A percentile compares a stretch with the other conserved stretches of the same genome.
These are phyloP conservation scores for Callinectes sapidus DNA, from an alignment of 2,888 invertebrate species.

Conservation along the genomic window DNA sequence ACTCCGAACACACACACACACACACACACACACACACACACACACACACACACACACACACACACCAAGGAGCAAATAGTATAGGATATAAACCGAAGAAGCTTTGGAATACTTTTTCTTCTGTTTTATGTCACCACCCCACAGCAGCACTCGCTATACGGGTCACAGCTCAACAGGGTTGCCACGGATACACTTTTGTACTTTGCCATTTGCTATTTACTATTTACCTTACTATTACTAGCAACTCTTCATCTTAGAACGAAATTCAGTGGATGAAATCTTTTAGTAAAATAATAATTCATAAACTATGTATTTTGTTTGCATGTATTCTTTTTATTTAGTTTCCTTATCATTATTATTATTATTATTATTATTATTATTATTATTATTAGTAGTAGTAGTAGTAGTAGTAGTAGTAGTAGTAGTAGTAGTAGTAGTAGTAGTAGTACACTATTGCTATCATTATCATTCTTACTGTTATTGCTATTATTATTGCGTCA, in stretches of 20 bases:
- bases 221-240: background rate
- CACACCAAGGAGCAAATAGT: too few relatives aligned
- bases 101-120: too few relatives aligned
- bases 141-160: background rate
- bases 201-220: background rate
- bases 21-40: background rate
- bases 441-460: too few relatives aligned
- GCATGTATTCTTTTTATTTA: too few relatives aligned
- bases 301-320: too few relatives aligned
- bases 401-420: too few relatives aligned
- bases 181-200: background rate
- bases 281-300: background rate
- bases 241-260: background rate
- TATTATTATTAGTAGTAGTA: background rate
- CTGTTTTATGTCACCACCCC: too few relatives aligned
- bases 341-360: too few relatives aligned
- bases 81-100: too few relatives aligned
- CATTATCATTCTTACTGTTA: background rate
- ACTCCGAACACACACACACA: background rate
- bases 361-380: background rate
- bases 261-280: background rate
- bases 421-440: too few relatives aligned
- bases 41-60: too few relatives aligned
- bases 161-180: background rate
- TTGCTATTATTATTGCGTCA: background rate